phyloP scores from a whole-genome alignment of 2,888 invertebrate species.

The Psylliodes chrysocephalus region DNA sequence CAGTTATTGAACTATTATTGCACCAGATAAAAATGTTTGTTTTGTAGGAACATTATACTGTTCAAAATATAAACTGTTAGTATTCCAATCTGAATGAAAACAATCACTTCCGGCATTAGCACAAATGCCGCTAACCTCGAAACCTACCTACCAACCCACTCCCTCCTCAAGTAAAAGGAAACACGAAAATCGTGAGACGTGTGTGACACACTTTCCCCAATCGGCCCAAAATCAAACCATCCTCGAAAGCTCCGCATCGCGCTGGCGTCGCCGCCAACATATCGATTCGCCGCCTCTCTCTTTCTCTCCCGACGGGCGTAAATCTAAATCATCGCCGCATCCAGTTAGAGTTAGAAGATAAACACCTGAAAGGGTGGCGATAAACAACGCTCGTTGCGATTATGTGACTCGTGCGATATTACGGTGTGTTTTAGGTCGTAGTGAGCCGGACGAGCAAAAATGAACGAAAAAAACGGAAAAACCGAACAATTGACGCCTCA shows the following conservation, averaged over 20 bases:
- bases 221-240: conserved; percentile 37
- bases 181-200: conserved; percentile 7
- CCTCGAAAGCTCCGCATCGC: conserved; percentile 39
- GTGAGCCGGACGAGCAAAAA: conserved; percentile 23
- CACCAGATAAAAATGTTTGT: too few species aligned
- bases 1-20: too few species aligned
- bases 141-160: conserved; percentile 1
- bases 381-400: conserved; percentile 11
- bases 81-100: too few species aligned
- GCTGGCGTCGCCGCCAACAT: conserved; percentile 40
- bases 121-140: conserved; percentile 14
- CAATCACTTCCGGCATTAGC: too few species aligned
- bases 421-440: too few species aligned
- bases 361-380: conserved; percentile 15
- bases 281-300: conserved; percentile 45
- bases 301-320: conserved; percentile 42
- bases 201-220: conserved; percentile 16
- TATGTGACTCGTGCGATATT: not conserved
- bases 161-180: too few species aligned
- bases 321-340: conserved; percentile 40
- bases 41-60: too few species aligned
- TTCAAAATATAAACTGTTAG: too few species aligned
- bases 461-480: conserved; percentile 33
- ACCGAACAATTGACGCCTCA: conserved; percentile 56
- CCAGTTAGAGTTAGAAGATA: conserved; percentile 4